Percentiles rank a stretch among this genome's conserved stretches.
phyloP scores from a whole-genome alignment of 2,888 invertebrate genomes.

The Cyaniris semiargus region DNA sequence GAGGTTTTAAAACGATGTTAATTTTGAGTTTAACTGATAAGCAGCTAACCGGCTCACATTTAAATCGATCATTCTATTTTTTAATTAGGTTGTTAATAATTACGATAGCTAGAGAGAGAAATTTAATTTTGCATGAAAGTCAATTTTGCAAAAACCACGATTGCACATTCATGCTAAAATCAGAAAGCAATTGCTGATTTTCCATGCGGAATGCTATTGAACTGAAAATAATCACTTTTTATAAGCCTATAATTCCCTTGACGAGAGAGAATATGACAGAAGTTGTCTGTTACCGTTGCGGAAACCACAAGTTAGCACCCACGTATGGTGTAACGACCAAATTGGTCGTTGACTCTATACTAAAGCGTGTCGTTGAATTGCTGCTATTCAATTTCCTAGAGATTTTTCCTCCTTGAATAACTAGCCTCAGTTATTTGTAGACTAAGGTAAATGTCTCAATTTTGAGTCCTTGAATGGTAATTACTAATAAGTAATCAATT shows the following conservation, averaged over 20 bases:
- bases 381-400: background rate
- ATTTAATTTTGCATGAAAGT: no score
- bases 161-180: background rate
- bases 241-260: background rate
- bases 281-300: conserved; percentile 12
- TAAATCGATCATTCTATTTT: background rate
- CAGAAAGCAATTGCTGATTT: background rate
- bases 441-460: background rate
- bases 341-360: conserved; percentile 19
- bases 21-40: conserved; percentile 18
- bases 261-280: background rate
- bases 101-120: no score
- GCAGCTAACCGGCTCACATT: conserved; percentile 3
- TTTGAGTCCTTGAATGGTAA: no score
- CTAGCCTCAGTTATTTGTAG: background rate
- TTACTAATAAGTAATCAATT: no score
- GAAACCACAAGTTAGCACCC: conserved; percentile 23
- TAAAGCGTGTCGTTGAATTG: background rate
- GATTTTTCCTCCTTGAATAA: background rate
- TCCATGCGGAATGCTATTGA: background rate
- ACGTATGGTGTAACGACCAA: conserved; percentile 2
- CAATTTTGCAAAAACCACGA: background rate
- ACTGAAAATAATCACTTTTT: background rate
- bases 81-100: background rate
- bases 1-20: conserved; percentile 18